Evolutionary conservation across 2,797 vertebrate genomes (phyloP).

Genomic region (Eospalax fontanierii): DNA sequence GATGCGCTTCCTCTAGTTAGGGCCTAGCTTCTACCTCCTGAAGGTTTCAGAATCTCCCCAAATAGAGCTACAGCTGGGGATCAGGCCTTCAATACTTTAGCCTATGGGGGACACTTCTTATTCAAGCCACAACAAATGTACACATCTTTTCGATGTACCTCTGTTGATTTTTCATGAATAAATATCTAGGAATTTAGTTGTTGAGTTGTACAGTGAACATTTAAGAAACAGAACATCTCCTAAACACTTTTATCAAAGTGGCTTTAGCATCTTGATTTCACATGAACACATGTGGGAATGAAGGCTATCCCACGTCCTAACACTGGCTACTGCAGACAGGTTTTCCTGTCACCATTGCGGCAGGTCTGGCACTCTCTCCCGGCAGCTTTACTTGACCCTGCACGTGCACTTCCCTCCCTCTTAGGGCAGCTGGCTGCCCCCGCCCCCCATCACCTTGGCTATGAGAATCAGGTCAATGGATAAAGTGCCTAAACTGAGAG

Average conservation of each 20-base stretch:
- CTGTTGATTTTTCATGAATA: background rate
- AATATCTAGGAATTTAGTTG: background rate
- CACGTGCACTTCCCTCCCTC: background rate
- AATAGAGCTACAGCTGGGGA: too few relatives aligned
- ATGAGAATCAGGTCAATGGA: background rate
- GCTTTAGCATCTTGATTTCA: background rate
- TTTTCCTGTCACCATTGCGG: background rate
- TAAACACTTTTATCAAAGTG: background rate
- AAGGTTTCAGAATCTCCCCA: too few relatives aligned
- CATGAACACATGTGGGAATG: background rate
- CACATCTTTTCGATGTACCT: background rate
- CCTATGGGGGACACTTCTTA: too few relatives aligned
- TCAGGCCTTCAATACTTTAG: too few relatives aligned
- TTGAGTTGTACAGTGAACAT: background rate
- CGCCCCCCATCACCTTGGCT: too few relatives aligned
- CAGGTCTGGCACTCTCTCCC: background rate
- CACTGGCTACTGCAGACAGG: background rate
- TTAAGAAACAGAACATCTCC: constrained; percentile 42
- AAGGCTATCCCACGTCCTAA: background rate
- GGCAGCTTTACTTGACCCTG: background rate
- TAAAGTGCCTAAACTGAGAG: background rate
- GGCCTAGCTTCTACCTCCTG: too few relatives aligned
- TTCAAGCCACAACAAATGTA: too few relatives aligned
- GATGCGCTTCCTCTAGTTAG: too few relatives aligned
- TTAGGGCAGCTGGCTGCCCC: background rate